Base-by-base conservation (phyloP, 2,113 vertebrate genomes). In the Brevimyrus niger region DNA sequence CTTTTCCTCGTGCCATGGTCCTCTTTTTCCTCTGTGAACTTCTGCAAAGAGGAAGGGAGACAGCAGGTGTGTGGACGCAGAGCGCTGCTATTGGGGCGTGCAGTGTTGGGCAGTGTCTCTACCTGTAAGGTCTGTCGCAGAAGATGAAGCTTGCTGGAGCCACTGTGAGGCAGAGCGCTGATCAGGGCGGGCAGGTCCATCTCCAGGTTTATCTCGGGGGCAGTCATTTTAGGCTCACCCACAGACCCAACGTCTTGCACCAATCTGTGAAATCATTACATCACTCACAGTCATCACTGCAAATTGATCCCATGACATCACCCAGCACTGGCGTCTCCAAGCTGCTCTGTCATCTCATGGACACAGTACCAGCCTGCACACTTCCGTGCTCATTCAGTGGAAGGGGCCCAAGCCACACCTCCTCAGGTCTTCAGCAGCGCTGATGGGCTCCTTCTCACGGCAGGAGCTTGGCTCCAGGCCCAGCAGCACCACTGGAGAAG, bases 171-270 rank as follows among this genome's bases (percentile, higher is more conserved):
- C 11, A 89, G 38, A 44, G 89, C 69, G 84, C 89, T 90, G 42
- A 94, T 88, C 31, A 94, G 89, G 3, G 93, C 86, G 61, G 91
- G 89, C 76, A 92, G 87, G 38, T 92, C 91, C 65, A 89, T 51
- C 86, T 91, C 92, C 65, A 92, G 87, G 38, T 92, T 90, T 76
- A 87, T 51, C 86, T 91, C 92, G 76, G 88, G 84, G 46, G 91
- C 90, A 84, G 8, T 53, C 7, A 10, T 55, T 38, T 51, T 38
- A 13, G 58, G 17, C n/a, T 82, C 65, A 10, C 89, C 85, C 27
- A 90, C 65, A 27, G 27, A 17, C 38, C 65, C 50, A 2, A 27
- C 86, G 21, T 93, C 90, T 73, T 89, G 69, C 58, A 92, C 69
- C 82, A 93, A 65, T 44, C 93, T 93, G 15, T 11, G 89, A 17